Conservation (phyloP, 2,797 vertebrate genomes). For the Eidolon dupreanum region DNA sequence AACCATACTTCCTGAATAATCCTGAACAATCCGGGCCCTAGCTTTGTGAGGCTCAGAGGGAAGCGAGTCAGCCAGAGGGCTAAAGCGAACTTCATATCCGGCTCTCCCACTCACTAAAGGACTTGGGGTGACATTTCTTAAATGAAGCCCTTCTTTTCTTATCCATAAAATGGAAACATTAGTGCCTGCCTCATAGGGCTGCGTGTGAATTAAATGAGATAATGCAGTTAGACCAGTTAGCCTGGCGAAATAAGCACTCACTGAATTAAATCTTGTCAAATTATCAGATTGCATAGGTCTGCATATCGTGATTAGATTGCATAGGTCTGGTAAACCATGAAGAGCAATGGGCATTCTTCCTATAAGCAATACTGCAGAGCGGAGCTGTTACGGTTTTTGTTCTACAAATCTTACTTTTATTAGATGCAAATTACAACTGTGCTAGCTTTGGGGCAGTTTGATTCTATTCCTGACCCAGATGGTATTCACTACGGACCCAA, state of each 20-base stretch:
- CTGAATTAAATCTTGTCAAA: not conserved
- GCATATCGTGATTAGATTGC: not conserved
- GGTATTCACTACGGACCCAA: not conserved
- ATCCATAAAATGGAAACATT: not conserved
- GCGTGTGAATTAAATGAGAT: not conserved
- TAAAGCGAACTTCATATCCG: not conserved
- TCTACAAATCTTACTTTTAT: not conserved
- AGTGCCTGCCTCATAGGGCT: not conserved
- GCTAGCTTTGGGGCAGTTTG: not conserved
- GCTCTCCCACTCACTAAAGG: fast-evolving
- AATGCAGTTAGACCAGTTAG: not conserved
- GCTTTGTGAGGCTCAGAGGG: not conserved
- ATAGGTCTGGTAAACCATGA: not conserved
- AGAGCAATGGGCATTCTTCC: not conserved
- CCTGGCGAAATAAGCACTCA: not conserved
- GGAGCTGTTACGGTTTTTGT: not conserved
- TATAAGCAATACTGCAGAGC: fast-evolving
- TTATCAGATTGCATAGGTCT: not conserved
- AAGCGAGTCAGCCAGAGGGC: not conserved
- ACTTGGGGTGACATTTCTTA: not conserved
- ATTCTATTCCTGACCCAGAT: not conserved
- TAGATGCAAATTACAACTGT: not conserved
- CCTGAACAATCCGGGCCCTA: no score
- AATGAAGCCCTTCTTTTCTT: not conserved
- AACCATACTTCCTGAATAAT: no score